Percentiles rank a stretch among this genome's conserved stretches.
These are phyloP conservation scores for Pyrrhura leucotis DNA, from an alignment of 2,797 vertebrate genomes.

Conservation along the genomic window DNA sequence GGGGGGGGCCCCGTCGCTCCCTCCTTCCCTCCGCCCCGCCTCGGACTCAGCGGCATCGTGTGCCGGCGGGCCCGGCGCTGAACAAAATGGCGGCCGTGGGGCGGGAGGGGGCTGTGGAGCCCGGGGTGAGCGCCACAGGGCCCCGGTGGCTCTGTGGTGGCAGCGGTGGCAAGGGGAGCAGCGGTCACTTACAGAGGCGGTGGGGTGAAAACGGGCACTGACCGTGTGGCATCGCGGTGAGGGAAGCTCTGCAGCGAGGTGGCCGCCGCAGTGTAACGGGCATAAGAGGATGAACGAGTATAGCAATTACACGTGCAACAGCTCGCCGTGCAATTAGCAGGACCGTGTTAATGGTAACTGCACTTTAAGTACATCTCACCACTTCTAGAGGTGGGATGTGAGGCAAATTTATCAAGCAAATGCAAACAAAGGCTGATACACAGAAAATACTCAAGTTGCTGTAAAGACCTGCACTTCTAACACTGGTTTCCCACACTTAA, in stretches of 20 bases:
- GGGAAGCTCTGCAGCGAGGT: fast-evolving
- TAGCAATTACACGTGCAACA: fast-evolving
- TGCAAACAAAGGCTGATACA: not conserved
- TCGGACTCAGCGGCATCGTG: not conserved
- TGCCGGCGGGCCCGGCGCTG: not conserved
- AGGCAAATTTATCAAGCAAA: not conserved
- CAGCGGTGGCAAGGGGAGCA: fast-evolving
- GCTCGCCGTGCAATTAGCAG: fast-evolving
- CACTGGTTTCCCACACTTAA: fast-evolving
- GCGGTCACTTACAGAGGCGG: fast-evolving
- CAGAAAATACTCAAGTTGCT: too few species aligned
- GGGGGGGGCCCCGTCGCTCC: not conserved
- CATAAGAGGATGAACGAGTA: not conserved
- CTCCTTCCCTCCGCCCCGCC: too few species aligned
- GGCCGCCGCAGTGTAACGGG: not conserved
- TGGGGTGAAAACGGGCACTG: fast-evolving
- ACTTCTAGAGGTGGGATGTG: fast-evolving
- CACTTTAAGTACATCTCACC: not conserved
- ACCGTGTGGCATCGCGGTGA: not conserved
- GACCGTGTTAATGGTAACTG: fast-evolving
- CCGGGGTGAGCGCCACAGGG: fast-evolving
- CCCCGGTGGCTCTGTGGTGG: fast-evolving
- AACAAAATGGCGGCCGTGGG: not conserved
- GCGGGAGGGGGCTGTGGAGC: too few species aligned
- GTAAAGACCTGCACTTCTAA: not conserved